Base-by-base conservation (phyloP, 1,140 invertebrate genomes). In the Arctopsyche grandis region DNA sequence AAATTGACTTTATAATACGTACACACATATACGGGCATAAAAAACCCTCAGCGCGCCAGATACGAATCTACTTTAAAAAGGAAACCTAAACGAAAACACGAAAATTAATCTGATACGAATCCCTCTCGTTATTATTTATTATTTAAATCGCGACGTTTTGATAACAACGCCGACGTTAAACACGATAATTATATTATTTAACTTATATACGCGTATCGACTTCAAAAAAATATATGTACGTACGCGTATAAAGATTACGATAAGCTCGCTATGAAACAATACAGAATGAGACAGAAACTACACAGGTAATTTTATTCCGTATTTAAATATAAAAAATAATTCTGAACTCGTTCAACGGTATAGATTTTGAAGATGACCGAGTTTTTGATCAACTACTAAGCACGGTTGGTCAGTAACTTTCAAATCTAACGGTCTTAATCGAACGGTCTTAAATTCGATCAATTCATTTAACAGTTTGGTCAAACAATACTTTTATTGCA, bases 151-250 rank as follows among this genome's bases (percentile, higher is more conserved):
- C 58, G n/a, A 14, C n/a, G 58, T 60, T 22, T 22, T 60, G 58
- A 60, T 60, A 60, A 22, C 10, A 22, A 60, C 58, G 21, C n/a
- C 19, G 58, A 60, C 58, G 58, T 22, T 60, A 60, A 60, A 60
- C 58, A 60, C 58, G 58, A 60, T 60, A 60, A 60, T 60, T 60
- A 60, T 60, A 60, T 60, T 60, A 60, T 60, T 60, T 60, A 21
- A 16, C 58, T 10, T 60, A 19, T n/a, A n/a, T 22, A 19, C 16
- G 58, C 48, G 48, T 52, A 38, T 52, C 48, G 48, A 52, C 48
- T 52, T 52, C 12, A 52, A 52, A 52, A 52, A 52, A 52, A 52
- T 7, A 46, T 46, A 52, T 52, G 12, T 52, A 52, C 16, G 16
- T 52, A 52, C 48, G 16, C 16, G 16, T 5, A 52, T 16, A 52